A percentile compares a stretch with the other conserved stretches of the same genome.
phyloP scores from a whole-genome alignment of 2,113 vertebrate genomes.

The Pithys albifrons region DNA sequence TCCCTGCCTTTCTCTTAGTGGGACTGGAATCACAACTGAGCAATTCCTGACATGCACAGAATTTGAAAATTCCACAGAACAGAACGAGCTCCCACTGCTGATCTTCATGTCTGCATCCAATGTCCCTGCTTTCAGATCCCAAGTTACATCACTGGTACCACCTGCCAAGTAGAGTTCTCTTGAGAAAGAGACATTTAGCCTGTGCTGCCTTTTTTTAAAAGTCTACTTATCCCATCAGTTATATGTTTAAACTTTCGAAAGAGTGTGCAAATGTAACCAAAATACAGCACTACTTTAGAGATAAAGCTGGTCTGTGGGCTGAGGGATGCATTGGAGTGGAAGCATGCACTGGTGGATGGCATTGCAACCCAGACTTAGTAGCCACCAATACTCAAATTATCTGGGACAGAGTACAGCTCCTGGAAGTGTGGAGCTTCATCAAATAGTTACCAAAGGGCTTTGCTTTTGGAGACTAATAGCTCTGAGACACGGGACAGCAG shows the following conservation, averaged over 20 bases:
- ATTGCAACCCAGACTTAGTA: neutral
- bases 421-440: neutral
- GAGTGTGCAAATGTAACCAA: neutral
- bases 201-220: neutral
- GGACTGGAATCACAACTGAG: neutral
- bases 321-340: neutral
- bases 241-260: neutral
- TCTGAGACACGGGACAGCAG: neutral
- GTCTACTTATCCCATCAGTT: neutral
- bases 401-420: neutral
- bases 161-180: neutral
- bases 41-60: neutral
- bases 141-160: neutral
- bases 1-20: neutral
- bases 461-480: neutral
- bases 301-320: neutral
- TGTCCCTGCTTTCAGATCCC: neutral
- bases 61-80: neutral
- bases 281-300: neutral
- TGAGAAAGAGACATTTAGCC: neutral
- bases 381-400: neutral
- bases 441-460: neutral
- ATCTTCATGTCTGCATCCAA: neutral
- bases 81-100: neutral
- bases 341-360: neutral